phyloP scores from a whole-genome alignment of 2,113 vertebrate species.

The Merops nubicus region DNA sequence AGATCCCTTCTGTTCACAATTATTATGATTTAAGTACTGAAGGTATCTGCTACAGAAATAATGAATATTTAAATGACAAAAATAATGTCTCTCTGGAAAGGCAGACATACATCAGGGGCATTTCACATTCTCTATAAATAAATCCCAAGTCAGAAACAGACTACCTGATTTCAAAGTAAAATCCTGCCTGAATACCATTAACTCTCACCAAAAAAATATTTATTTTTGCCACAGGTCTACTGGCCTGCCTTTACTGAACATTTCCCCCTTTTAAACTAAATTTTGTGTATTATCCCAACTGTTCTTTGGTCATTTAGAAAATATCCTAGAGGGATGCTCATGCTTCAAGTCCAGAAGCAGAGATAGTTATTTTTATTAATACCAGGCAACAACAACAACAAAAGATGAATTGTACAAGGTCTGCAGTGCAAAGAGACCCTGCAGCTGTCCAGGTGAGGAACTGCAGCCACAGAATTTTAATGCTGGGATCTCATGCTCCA shows the following conservation, averaged over 20 bases:
- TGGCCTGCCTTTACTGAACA: background rate
- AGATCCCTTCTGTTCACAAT: background rate
- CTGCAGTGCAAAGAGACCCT: background rate
- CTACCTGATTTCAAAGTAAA: background rate
- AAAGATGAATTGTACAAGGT: background rate
- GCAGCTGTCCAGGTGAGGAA: background rate
- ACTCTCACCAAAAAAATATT: background rate
- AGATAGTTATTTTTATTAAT: background rate
- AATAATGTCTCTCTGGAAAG: background rate
- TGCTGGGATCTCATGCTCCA: background rate
- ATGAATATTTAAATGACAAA: background rate
- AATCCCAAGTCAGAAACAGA: background rate
- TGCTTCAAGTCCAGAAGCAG: background rate
- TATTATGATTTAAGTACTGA: background rate
- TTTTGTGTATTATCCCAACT: background rate
- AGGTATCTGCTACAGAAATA: background rate
- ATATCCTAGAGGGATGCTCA: background rate
- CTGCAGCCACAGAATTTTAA: background rate
- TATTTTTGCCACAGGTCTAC: background rate
- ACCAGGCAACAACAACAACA: background rate
- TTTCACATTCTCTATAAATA: background rate
- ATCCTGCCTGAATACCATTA: background rate
- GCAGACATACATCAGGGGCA: background rate
- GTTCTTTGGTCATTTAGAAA: background rate
- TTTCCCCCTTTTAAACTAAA: background rate